Evolutionary conservation across 2,888 invertebrate species (phyloP), one percentile per base, ranked within the genome.

Genomic region (Eupsilia transversa): DNA sequence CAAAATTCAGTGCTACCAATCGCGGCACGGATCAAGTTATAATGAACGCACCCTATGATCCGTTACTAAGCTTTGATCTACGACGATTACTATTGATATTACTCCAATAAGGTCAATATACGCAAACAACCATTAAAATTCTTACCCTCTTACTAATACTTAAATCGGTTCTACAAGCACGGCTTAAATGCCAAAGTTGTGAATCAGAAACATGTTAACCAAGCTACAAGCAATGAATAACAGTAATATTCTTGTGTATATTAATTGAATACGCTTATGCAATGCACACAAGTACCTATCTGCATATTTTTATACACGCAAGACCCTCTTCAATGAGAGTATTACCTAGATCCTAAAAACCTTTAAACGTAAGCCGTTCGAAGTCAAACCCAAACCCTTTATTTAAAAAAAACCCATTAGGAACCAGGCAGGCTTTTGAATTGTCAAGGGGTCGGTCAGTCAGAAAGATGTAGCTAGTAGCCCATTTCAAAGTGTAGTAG

Each of bases 161-260:
- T 23, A 3, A 41, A 35, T 43, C 12, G 6, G 7, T 52, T 60
- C 20, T 68, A 60, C 57, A 67, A 14, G 49, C 17, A 10, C 35
- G 4, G 27, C 20, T n/a, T 52, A 52, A 76, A 68, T 77, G 10
- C 27, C 59, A 43, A 2, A 52, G 49, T 20, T 6, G 59, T 76
- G 76, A 68, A 43, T 68, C 49, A 75, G 33, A 76, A 59, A 67
- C 33, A 23, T 35, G 41, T 75, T 75, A 46, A 3, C 30, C 20
- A 38, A 49, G 70, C 14, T 35, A 35, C 23, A 61, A 49, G 17
- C 33, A 74, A 7, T 46, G 20, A 35, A 56, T 35, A 46, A 35
- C 54, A 56, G 38, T 65, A 56, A 30, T 20, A 46, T 54, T 74
- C n/a, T 46, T 30, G n/a, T 30, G 30, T 33, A 46, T 14, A 73